These are phyloP conservation scores for Microcaecilia unicolor DNA, from an alignment of 2,797 vertebrate genomes.

Conservation along the genomic window DNA sequence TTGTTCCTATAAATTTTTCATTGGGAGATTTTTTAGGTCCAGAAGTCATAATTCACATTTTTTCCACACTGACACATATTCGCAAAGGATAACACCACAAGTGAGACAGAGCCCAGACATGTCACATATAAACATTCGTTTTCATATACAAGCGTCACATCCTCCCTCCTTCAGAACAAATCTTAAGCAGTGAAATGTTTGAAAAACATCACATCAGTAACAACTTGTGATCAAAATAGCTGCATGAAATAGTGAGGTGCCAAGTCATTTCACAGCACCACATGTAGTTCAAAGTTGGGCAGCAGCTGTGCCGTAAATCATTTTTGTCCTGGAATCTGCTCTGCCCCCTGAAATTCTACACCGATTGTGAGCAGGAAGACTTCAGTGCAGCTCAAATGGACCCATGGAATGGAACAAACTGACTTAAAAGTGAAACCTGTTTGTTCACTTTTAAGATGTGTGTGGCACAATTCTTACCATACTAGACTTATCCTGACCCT, in stretches of 20 bases:
- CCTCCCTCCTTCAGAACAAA: constrained; percentile 8
- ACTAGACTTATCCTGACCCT: too few relatives aligned
- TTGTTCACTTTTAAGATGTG: too few relatives aligned
- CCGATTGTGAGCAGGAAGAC: neutral
- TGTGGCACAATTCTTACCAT: too few relatives aligned
- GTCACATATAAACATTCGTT: too few relatives aligned
- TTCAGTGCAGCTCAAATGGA: neutral
- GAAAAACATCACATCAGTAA: constrained; percentile 12
- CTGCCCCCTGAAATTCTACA: neutral
- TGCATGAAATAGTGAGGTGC: constrained; percentile 7
- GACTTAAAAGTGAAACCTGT: too few relatives aligned
- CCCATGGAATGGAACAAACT: too few relatives aligned
- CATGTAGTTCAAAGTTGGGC: constrained; percentile 21
- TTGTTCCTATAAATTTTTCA: too few relatives aligned
- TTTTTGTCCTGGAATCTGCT: constrained; percentile 9
- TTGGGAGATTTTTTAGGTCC: too few relatives aligned
- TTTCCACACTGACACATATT: too few relatives aligned
- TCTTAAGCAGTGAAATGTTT: neutral
- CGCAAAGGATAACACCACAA: too few relatives aligned
- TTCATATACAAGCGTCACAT: constrained; percentile 2
- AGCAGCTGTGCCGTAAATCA: constrained; percentile 12
- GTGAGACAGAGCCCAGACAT: too few relatives aligned
- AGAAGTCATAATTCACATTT: too few relatives aligned
- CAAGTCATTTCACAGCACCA: constrained; percentile 5
- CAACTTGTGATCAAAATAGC: constrained; percentile 1